Evolutionary conservation across 2,888 invertebrate species (phyloP).

Genomic region (Agrochola litura): DNA sequence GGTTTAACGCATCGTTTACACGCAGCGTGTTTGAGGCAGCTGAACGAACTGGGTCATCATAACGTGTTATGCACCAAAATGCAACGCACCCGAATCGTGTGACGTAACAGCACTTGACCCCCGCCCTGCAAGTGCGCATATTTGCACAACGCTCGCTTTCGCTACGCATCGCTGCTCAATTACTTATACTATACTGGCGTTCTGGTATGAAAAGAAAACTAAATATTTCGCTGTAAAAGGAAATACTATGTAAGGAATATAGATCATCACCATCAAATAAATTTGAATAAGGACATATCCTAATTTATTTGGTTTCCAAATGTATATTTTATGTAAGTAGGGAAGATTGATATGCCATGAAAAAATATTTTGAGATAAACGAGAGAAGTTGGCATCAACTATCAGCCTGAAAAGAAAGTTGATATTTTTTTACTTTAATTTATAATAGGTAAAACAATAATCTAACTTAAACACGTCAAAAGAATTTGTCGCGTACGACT

Average conservation of each 20-base stretch:
- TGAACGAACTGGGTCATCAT: conserved; percentile 47
- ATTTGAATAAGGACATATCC: background rate
- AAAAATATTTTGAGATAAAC: background rate
- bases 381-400: too few relatives aligned
- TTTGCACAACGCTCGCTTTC: conserved; percentile 71
- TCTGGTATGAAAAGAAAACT: background rate
- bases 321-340: background rate
- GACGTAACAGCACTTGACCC: conserved; percentile 63
- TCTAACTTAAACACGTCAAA: background rate
- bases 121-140: conserved; percentile 39
- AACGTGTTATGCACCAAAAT: conserved; percentile 35
- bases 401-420: background rate
- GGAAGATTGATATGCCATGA: background rate
- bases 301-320: background rate
- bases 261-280: background rate
- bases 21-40: conserved; percentile 14
- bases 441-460: background rate
- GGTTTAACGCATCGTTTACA: background rate
- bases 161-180: conserved; percentile 54
- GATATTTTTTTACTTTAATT: background rate
- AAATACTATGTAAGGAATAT: background rate
- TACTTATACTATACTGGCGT: conserved; percentile 15
- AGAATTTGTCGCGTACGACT: background rate
- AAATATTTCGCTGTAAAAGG: background rate
- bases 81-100: conserved; percentile 42